Base-by-base conservation (phyloP, 1,140 invertebrate species). In the Ceratoteleas bidentatus region DNA sequence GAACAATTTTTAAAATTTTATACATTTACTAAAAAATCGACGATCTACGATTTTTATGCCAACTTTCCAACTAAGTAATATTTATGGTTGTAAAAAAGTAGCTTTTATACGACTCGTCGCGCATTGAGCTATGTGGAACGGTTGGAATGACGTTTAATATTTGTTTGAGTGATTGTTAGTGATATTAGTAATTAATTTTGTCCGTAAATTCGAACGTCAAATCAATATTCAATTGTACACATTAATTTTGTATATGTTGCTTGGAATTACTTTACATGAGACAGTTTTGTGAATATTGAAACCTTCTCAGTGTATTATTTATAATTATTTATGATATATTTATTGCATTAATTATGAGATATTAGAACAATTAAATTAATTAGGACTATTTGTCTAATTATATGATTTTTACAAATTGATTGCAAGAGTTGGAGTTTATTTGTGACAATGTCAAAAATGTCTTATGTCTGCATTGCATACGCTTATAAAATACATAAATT, bases 201-300 rank as follows among this genome's bases (percentile, higher is more conserved):
- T 24, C 7, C 0, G 36, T 40, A 6, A 40, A 40, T 2, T 40
- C 2, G 2, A 40, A 8, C 10, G 6, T 40, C 6, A 40, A 6
- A 2, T 1, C 36, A 2, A 11, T 2, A 40, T 9, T 40, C 6
- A 40, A 40, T 40, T 40, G 36, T 40, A 40, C 36, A 40, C 36
- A 40, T 9, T 40, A 40, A 40, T 40, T 47, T 47, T 47, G 45
- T 47, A 47, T 47, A 47, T 47, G 45, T 47, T 47, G 11, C 6
- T 47, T 13, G 45, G 13, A 6, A 47, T 15, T n/a, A 47, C 11
- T 13, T 47, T 0, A 6, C 6, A 13, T n/a, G 14, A n/a, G 45
- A n/a, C 10, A 13, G 45, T 13, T 47, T 47, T 47, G 14, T n/a
- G 14, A 47, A 15, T 47, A 47, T 15, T n/a, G 13, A 13, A 47